These are phyloP conservation scores for Gasterosteus aculeatus DNA, from an alignment of 2,113 vertebrate species.

Conservation along the genomic window DNA sequence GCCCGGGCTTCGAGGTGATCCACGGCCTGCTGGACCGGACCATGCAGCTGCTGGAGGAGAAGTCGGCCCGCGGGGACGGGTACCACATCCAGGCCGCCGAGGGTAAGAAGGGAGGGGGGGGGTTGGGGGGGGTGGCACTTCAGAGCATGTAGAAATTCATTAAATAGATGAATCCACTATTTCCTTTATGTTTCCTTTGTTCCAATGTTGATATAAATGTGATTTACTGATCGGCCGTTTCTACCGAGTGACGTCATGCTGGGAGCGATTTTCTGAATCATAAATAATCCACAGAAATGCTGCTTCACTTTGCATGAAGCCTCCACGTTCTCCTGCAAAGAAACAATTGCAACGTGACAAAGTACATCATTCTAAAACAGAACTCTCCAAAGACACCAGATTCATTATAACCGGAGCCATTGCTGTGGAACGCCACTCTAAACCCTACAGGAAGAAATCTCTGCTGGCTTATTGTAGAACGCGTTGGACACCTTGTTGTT, in stretches of 20 bases:
- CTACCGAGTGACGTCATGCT: background rate
- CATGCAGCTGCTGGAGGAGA: slow-evolving; percentile 93
- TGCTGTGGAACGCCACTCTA: background rate
- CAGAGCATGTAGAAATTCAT: background rate
- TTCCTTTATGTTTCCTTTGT: too few relatives aligned
- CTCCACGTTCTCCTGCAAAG: background rate
- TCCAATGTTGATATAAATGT: too few relatives aligned
- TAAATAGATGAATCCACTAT: too few relatives aligned
- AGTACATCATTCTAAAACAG: background rate
- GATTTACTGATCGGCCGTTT: too few relatives aligned
- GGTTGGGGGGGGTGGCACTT: too few relatives aligned
- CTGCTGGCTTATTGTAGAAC: background rate
- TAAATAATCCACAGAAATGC: background rate
- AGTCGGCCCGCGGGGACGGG: slow-evolving; percentile 80
- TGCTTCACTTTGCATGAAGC: background rate
- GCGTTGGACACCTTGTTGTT: background rate
- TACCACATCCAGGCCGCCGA: slow-evolving; percentile 92
- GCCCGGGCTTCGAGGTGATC: slow-evolving; percentile 95
- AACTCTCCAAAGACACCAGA: background rate
- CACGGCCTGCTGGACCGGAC: slow-evolving; percentile 95
- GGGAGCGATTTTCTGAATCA: background rate
- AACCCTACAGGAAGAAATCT: background rate
- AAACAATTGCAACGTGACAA: background rate
- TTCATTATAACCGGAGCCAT: background rate
- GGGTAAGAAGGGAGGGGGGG: slow-evolving; percentile 81